A percentile compares a stretch with the other conserved stretches of the same genome.
Conservation (phyloP, 1,140 invertebrate genomes). For the Drosophila lini region DNA sequence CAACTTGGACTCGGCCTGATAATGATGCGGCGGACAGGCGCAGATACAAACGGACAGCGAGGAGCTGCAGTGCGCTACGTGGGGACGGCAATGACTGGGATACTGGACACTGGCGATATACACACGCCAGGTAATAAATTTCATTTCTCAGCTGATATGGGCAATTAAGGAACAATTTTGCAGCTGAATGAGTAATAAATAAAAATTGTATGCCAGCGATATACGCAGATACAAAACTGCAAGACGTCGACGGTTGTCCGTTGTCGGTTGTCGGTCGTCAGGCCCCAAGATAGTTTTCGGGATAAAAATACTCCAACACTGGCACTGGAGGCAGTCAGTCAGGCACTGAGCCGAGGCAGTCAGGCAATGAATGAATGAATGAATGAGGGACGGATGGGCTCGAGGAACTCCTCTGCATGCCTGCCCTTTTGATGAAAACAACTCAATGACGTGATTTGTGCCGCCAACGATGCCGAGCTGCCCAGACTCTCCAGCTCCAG, state of each 20-base stretch:
- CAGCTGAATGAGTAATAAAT: conserved; percentile 84
- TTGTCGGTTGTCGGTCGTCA: conserved; percentile 50
- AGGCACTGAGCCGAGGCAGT: conserved; percentile 10
- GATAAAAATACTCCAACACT: conserved; percentile 73
- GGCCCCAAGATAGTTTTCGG: conserved; percentile 76
- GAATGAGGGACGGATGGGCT: conserved; percentile 41
- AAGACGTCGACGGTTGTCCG: conserved; percentile 58
- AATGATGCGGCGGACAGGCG: conserved; percentile 74
- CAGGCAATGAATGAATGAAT: conserved; percentile 56
- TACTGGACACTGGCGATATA: conserved; percentile 71
- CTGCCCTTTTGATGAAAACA: conserved; percentile 82
- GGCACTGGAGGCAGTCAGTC: neutral
- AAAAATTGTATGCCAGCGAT: conserved; percentile 81
- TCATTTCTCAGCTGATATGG: conserved; percentile 84
- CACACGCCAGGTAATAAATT: conserved; percentile 84
- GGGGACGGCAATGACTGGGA: conserved; percentile 21
- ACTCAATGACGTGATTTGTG: conserved; percentile 82
- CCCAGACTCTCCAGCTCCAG: neutral
- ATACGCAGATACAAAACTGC: conserved; percentile 82
- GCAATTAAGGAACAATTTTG: conserved; percentile 84
- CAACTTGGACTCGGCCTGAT: conserved; percentile 51
- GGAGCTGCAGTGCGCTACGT: conserved; percentile 10
- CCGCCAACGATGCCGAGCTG: conserved; percentile 56
- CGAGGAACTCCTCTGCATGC: conserved; percentile 48
- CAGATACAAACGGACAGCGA: conserved; percentile 44